Percentiles rank a stretch among this genome's conserved stretches.
phyloP scores from a whole-genome alignment of 2,888 invertebrate species.

The Drosophila diplacantha region DNA sequence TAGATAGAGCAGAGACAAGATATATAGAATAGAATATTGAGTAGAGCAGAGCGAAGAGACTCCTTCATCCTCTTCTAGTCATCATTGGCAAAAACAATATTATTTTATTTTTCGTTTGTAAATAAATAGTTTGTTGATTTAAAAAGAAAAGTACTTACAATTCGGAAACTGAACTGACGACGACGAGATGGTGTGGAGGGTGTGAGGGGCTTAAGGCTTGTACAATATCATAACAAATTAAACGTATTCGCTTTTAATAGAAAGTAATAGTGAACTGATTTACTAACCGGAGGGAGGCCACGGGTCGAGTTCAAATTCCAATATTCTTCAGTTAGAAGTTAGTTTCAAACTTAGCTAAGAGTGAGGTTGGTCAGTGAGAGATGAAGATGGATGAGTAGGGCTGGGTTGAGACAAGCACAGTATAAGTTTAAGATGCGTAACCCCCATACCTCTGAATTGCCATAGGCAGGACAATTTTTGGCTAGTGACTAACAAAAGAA shows the following conservation, averaged over 20 bases:
- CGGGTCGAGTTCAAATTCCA: constrained; percentile 61
- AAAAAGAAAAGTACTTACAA: constrained; percentile 76
- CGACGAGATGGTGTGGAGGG: constrained; percentile 49
- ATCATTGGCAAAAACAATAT: constrained; percentile 40
- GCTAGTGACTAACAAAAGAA: not conserved
- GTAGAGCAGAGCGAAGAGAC: constrained; percentile 29
- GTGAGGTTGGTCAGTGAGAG: constrained; percentile 11
- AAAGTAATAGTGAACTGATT: constrained; percentile 41
- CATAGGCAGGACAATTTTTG: too few relatives aligned
- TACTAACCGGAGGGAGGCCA: constrained; percentile 63
- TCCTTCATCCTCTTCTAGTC: constrained; percentile 42
- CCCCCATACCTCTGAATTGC: not conserved
- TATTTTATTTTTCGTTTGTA: constrained; percentile 38
- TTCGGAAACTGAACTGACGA: constrained; percentile 71
- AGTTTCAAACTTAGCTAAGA: constrained; percentile 56
- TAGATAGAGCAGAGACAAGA: constrained; percentile 46
- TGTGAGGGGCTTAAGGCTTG: constrained; percentile 34
- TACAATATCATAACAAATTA: constrained; percentile 42
- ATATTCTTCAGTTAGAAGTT: constrained; percentile 43
- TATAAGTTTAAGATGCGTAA: constrained; percentile 1
- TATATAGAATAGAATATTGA: constrained; percentile 43
- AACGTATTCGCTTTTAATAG: constrained; percentile 36
- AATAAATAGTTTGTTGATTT: constrained; percentile 55
- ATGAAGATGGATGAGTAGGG: constrained; percentile 11
- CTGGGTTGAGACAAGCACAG: constrained; percentile 5